Conservation (phyloP, 2,113 vertebrate species). For the Alethe diademata region DNA sequence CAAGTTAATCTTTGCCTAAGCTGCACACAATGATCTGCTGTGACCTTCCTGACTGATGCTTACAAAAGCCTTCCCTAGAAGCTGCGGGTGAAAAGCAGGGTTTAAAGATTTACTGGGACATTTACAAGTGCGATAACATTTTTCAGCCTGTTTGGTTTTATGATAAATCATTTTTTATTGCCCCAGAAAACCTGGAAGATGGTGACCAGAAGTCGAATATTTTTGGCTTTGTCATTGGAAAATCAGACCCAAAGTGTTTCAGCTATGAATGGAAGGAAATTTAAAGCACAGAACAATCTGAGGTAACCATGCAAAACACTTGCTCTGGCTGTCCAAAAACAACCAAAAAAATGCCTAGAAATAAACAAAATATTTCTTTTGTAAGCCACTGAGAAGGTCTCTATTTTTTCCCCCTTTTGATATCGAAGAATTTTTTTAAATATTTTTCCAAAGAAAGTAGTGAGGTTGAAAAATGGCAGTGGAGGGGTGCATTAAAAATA, state of each 20-base stretch:
- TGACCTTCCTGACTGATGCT: slow-evolving; percentile 20
- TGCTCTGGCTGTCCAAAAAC: slow-evolving; percentile 17
- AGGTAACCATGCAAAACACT: slow-evolving; percentile 22
- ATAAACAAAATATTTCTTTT: slow-evolving; percentile 31
- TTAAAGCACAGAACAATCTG: slow-evolving; percentile 29
- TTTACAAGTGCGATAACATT: slow-evolving; percentile 43
- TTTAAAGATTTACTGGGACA: slow-evolving; percentile 37
- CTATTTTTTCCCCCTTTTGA: not conserved
- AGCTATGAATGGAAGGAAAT: slow-evolving; percentile 42
- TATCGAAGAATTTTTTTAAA: not conserved
- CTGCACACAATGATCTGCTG: not conserved
- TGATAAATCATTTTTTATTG: slow-evolving; percentile 38
- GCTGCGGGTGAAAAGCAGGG: not conserved
- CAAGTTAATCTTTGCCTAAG: slow-evolving; percentile 31
- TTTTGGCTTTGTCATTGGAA: slow-evolving; percentile 45
- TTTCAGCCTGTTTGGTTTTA: slow-evolving; percentile 28
- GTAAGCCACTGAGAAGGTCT: not conserved
- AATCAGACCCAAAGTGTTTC: slow-evolving; percentile 22
- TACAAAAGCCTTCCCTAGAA: not conserved
- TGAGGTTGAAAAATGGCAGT: not conserved
- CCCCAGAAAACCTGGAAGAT: slow-evolving; percentile 38
- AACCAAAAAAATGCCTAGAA: not conserved
- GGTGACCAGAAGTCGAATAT: slow-evolving; percentile 8
- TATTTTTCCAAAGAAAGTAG: slow-evolving; percentile 14
- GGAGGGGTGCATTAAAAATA: not conserved